Evolutionary conservation across 1,140 invertebrate species (phyloP).

Genomic region (Polypedilum pembai): DNA sequence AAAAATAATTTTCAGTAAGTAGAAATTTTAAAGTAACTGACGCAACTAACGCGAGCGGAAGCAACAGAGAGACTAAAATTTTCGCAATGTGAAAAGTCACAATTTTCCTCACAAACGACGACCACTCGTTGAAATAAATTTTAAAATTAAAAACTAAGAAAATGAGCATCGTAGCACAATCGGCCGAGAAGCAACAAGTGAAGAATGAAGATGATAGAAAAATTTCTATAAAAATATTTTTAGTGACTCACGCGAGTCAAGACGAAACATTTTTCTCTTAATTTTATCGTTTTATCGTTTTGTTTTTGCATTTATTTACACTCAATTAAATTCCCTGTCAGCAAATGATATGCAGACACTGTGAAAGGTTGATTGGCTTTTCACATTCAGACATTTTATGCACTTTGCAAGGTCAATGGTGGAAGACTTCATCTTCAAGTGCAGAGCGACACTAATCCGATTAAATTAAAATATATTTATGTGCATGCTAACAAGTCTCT

Average conservation of each 20-base stretch:
- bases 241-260: too few species aligned
- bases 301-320: not conserved
- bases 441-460: not conserved
- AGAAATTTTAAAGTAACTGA: not conserved
- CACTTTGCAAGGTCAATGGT: not conserved
- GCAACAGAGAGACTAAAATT: slow-evolving; percentile 11
- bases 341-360: not conserved
- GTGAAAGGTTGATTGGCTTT: not conserved
- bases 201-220: not conserved
- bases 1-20: too few species aligned
- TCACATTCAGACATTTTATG: not conserved
- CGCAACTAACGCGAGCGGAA: not conserved
- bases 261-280: too few species aligned
- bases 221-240: too few species aligned
- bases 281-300: too few species aligned
- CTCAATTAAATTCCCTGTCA: not conserved
- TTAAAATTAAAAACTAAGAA: slow-evolving; percentile 8
- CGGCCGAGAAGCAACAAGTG: not conserved
- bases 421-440: not conserved
- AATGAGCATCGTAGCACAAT: not conserved
- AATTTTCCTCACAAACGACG: not conserved
- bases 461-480: not conserved
- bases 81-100: not conserved
- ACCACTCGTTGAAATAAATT: not conserved
- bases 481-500: not conserved